Evolutionary conservation across 2,888 invertebrate species (phyloP), one percentile per base, ranked within the genome.

Genomic region (Rhamphomyia laevipes): DNA sequence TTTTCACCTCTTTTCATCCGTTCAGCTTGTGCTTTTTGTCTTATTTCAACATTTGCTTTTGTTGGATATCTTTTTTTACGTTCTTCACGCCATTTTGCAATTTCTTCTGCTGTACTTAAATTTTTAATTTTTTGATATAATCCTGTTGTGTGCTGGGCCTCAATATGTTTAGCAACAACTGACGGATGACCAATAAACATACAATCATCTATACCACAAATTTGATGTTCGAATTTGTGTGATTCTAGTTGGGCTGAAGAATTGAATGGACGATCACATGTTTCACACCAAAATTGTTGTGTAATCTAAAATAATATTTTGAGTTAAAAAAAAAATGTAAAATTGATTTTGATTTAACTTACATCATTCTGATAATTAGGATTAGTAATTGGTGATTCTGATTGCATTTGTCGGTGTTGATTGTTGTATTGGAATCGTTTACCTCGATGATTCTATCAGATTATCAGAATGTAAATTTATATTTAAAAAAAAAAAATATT

Each of bases 111-210:
- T 6, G 85, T 82, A 53, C 82, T 78, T 7, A 85, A 61, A 56
- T 82, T 81, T 56, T 81, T 79, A 52, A 93, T 83, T 67, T 81
- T 82, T 47, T 84, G 78, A 61, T 84, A 93, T 16, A 92, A 68
- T 0, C 91, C 92, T n/a, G 84, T 80, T 7, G 77, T 75, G 68
- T 94, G 93, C 70, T 91, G 87, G 75, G 85, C 81, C 64, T 78
- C 76, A 56, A 88, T 79, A 63, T 94, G 94, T 57, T 81, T 81
- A 52, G 83, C 81, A 13, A 94, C 79, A 3, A 91, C 75, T 65
- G 82, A 82, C 4, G 84, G 79, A 64, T 87, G 85, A 4, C 87
- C 90, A 50, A 80, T 73, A 70, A 87, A 90, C 33, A 74, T 76
- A 63, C 93, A 94, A 13, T 84, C 86, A 59, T 86, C 86, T 46